These are phyloP conservation scores for Corvus moneduloides DNA, from an alignment of 2,113 vertebrate genomes.

Conservation along the genomic window DNA sequence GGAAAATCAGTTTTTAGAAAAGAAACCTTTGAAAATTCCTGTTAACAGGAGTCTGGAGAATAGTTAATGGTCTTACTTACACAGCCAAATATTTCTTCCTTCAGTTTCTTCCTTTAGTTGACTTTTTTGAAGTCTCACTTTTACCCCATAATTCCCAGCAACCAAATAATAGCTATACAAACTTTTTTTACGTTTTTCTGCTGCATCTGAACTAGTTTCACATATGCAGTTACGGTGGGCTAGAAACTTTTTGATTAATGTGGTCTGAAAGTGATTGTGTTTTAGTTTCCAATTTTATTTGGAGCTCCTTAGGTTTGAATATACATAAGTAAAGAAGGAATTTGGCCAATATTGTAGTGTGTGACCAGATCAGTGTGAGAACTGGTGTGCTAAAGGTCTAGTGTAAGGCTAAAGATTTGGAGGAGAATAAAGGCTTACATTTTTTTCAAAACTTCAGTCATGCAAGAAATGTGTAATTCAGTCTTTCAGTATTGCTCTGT, in stretches of 20 bases:
- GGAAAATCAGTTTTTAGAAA: neutral
- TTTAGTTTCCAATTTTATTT: neutral
- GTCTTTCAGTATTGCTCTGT: neutral
- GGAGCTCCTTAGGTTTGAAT: neutral
- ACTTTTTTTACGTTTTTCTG: neutral
- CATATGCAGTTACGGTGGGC: neutral
- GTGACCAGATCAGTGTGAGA: neutral
- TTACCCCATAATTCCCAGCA: neutral
- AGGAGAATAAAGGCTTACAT: neutral
- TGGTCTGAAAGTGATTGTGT: neutral
- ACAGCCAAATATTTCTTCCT: neutral
- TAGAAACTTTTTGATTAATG: neutral
- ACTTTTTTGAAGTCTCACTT: neutral
- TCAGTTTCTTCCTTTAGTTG: neutral
- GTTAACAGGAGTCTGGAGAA: neutral
- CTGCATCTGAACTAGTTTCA: neutral
- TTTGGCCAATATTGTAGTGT: neutral
- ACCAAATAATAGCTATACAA: neutral
- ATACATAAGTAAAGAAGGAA: neutral
- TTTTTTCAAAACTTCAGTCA: neutral
- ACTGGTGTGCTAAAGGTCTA: neutral
- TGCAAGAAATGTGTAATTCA: neutral
- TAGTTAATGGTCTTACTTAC: neutral
- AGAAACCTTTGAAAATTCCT: neutral
- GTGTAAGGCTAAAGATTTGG: neutral